These are phyloP conservation scores for Mus caroli DNA, from an alignment of 2,797 vertebrate species.

Conservation along the genomic window DNA sequence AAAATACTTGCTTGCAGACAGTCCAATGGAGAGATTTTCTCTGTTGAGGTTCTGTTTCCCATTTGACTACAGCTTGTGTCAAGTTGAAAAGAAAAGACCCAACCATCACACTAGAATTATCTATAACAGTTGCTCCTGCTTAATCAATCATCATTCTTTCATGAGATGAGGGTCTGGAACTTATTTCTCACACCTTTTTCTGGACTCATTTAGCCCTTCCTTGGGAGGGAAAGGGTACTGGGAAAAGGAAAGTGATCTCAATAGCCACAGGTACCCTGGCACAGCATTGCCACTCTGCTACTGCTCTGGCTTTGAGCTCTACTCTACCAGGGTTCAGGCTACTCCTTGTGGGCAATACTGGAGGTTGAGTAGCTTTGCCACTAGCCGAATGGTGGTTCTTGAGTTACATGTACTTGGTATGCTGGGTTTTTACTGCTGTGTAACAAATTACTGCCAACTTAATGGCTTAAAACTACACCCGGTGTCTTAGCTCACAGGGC, in stretches of 20 bases:
- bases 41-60: not conserved
- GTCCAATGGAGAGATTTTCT: not conserved
- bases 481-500: not conserved
- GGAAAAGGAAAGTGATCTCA: not conserved
- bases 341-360: not conserved
- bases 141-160: not conserved
- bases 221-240: not conserved
- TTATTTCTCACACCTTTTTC: not conserved
- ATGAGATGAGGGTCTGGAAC: not conserved
- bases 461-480: not conserved
- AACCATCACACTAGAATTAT: not conserved
- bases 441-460: conserved; percentile 18
- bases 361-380: not conserved
- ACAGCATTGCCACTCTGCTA: not conserved
- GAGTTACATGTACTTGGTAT: not conserved
- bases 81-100: not conserved
- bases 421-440: not conserved
- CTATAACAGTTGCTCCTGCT: not conserved
- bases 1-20: not conserved
- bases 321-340: not conserved
- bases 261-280: not conserved
- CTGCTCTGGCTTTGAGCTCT: conserved; percentile 17
- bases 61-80: not conserved
- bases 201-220: not conserved
- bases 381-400: not conserved